Evolutionary conservation across 2,113 vertebrate species (phyloP), one percentile per base, ranked within the genome.

Genomic region (Nibea albiflora): DNA sequence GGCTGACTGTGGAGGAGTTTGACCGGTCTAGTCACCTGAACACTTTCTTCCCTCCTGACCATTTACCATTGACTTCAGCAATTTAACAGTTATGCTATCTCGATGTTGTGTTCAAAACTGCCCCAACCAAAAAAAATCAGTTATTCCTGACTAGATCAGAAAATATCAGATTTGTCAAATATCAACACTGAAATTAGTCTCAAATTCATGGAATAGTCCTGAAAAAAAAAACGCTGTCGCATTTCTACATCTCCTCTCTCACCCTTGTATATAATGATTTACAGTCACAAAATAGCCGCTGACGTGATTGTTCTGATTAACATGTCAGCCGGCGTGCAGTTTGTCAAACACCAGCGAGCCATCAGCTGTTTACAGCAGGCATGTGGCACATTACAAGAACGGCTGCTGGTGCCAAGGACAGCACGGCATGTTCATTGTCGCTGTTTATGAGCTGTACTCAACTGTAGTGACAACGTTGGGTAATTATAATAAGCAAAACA

Each of bases 281-380:
- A 60, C 22, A 54, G 10, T 63, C 1, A 60, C 57, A 56, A 35
- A 71, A 71, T 31, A 67, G 47, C 62, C 19, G 46, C 76, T 72
- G 53, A 73, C 77, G 26, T 62, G 50, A 78, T 74, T 46, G 84
- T 78, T 57, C 5, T 85, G 62, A 91, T 88, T 77, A 85, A 76
- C 78, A 60, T 73, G 80, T 79, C 80, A 69, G 5, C 76, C 71
- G 75, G 73, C 46, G 54, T 20, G 35, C 52, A 63, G 62, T 64
- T 46, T 81, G 77, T 79, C 73, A 73, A 72, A 57, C 63, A n/a
- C 58, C 44, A 52, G 53, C 2, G n/a, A 26, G 58, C 42, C 78
- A 56, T 69, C 88, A 89, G 83, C 87, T 88, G 87, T 83, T 92
- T 83, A 67, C 60, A 69, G 44, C 65, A 39, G 66, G 60, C 73